Base-by-base conservation (phyloP, 2,888 invertebrate species). In the Hydrotaea cyrtoneurina region DNA sequence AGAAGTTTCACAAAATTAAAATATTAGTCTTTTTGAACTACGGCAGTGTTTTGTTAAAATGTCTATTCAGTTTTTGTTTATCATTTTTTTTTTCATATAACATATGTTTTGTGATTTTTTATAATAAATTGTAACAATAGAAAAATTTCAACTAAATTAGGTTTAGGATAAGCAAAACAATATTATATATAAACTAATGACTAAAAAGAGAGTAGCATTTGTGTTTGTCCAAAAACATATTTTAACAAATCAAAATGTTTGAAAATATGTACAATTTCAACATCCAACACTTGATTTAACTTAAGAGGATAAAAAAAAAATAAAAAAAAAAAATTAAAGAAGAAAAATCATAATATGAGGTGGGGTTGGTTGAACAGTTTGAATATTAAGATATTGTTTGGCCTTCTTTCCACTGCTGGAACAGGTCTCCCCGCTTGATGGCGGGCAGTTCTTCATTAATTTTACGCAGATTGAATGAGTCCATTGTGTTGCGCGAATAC, bases 381-480 rank as follows among this genome's bases (percentile, higher is more conserved):
- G 3, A 46, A 69, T 59, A 43, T 85, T 88, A 88, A n/a, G 88
- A 87, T 69, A 87, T 80, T 13, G 83, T 76, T 77, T 88, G 88
- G 8, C 86, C 86, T 78, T 87, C 87, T 77, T 88, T 88, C 89
- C 89, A 89, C 81, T 88, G 88, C 66, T 86, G 87, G 1, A 88
- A 79, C 19, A 89, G 80, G 71, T 87, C 88, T 3, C 87, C 88
- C 0, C 89, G 86, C 72, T 88, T 87, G 11, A 88, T 86, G 5
- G 88, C 80, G 21, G 89, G 89, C 57, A 89, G 73, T 79, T 89
- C 89, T 15, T 88, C 89, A 80, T 88, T 88, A 36, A 89, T 88
- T 87, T 88, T 88, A 17, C 88, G 87, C 15, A 89, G 85, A 66
- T 89, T 89, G 46, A 89, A 89, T 23, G 88, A 88, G 66, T 89